A percentile compares a stretch with the other conserved stretches of the same genome.
Evolutionary conservation across 2,113 vertebrate genomes (phyloP).

Genomic region (Procavia capensis): DNA sequence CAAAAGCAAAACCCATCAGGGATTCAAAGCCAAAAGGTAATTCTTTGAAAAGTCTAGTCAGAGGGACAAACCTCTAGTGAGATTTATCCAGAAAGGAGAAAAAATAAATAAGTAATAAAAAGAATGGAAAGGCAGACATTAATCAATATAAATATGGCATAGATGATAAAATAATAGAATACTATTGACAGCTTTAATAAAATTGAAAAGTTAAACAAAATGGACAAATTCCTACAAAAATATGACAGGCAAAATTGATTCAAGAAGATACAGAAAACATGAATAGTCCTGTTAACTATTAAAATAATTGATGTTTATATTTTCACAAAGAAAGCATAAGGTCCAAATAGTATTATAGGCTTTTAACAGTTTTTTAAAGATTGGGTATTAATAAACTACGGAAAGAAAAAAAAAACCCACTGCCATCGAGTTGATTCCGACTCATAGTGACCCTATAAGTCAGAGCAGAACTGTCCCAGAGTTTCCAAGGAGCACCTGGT

Average conservation of each 20-base stretch:
- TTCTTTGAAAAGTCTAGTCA: conserved; percentile 14
- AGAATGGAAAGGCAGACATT: not conserved
- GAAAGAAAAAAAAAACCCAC: too few species aligned
- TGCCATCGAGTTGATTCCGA: too few species aligned
- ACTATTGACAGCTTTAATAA: too few species aligned
- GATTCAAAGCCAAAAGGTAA: not conserved
- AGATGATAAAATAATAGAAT: not conserved
- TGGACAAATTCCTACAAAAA: not conserved
- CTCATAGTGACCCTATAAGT: too few species aligned
- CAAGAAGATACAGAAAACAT: not conserved
- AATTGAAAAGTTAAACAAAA: too few species aligned
- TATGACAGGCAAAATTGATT: not conserved
- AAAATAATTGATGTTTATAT: not conserved
- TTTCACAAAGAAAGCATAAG: conserved; percentile 4
- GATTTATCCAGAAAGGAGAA: too few species aligned
- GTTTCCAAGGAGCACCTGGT: too few species aligned
- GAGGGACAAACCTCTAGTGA: not conserved
- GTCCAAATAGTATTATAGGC: not conserved
- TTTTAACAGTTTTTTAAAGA: not conserved
- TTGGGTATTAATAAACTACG: too few species aligned
- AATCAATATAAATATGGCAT: not conserved
- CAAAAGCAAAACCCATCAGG: not conserved
- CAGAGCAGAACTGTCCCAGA: too few species aligned
- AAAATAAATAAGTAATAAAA: not conserved
- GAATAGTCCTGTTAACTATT: not conserved